These are phyloP conservation scores for Heterodera schachtii DNA, from an alignment of 1,140 invertebrate species.

Conservation along the genomic window DNA sequence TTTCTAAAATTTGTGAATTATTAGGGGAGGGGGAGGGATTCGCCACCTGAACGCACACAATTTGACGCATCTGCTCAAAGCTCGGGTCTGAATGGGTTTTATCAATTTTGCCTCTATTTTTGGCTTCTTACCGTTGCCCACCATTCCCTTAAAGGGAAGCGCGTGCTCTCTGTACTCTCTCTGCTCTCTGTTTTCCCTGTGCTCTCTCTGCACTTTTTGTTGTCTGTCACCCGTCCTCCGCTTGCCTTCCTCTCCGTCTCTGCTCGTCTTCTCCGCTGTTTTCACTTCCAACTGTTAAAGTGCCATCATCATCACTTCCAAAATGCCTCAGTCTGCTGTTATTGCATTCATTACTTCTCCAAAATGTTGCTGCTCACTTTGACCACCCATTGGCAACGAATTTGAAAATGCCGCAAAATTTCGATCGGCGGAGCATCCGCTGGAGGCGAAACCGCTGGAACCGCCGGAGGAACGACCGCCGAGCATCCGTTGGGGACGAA, in stretches of 20 bases:
- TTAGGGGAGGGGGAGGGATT: not conserved
- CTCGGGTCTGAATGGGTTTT: constrained; percentile 27
- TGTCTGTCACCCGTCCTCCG: not conserved
- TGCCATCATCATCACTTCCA: no score
- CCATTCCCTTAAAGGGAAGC: constrained; percentile 17
- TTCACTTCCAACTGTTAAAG: not conserved
- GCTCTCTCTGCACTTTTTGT: not conserved
- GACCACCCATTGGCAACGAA: constrained; percentile 9
- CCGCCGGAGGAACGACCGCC: not conserved
- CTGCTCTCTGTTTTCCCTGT: not conserved
- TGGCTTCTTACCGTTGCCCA: constrained; percentile 12
- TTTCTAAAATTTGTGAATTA: not conserved
- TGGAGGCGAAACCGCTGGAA: constrained; percentile 10
- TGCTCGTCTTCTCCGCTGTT: not conserved
- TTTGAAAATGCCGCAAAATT: not conserved
- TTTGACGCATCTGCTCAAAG: constrained; percentile 36
- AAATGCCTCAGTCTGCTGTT: not conserved
- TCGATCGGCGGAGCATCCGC: not conserved
- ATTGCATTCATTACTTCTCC: not conserved
- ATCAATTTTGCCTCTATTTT: constrained; percentile 1
- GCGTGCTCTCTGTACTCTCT: constrained; percentile 2
- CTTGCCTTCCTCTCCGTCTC: not conserved
- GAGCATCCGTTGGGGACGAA: not conserved
- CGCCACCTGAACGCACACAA: constrained; percentile 32
- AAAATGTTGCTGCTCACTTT: not conserved